These are phyloP conservation scores for Brachypalpus laphriformis DNA, from an alignment of 2,888 invertebrate genomes.

Conservation along the genomic window DNA sequence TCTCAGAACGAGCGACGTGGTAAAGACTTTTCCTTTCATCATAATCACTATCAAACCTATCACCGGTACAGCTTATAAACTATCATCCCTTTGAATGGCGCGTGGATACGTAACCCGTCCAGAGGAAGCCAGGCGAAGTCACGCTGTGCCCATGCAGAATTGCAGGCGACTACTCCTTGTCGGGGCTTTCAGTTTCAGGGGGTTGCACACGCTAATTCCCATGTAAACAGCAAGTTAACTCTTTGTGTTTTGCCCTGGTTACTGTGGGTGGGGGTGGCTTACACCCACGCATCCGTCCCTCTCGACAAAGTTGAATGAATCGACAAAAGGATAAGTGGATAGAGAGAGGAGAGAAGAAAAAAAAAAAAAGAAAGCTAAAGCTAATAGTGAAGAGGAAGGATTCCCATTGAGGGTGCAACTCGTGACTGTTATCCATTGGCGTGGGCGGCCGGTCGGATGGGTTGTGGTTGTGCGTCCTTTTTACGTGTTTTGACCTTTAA, in stretches of 20 bases:
- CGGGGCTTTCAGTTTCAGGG: slow-evolving; percentile 23
- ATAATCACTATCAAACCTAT: background rate
- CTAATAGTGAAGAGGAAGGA: background rate
- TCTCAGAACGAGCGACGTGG: background rate
- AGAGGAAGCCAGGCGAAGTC: background rate
- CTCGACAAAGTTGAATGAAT: slow-evolving; percentile 35
- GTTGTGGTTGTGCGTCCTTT: background rate
- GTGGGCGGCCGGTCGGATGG: background rate
- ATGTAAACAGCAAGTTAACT: slow-evolving; percentile 57
- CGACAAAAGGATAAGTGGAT: background rate
- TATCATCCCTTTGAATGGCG: background rate
- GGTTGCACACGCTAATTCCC: slow-evolving; percentile 47
- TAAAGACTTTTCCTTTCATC: slow-evolving; percentile 39
- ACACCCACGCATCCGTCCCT: background rate
- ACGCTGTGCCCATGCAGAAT: slow-evolving; percentile 47
- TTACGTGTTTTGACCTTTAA: slow-evolving; percentile 31
- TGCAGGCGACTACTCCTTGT: background rate
- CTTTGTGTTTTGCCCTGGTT: slow-evolving; percentile 6
- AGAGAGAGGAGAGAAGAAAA: background rate
- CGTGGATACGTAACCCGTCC: background rate
- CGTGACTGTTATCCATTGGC: slow-evolving; percentile 3
- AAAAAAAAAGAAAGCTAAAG: background rate
- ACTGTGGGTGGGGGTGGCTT: background rate
- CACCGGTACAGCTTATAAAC: background rate
- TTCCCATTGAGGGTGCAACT: slow-evolving; percentile 5